Percentiles rank a stretch among this genome's conserved stretches.
Evolutionary conservation across 1,140 invertebrate genomes (phyloP).

Genomic region (Lethrus apterus): DNA sequence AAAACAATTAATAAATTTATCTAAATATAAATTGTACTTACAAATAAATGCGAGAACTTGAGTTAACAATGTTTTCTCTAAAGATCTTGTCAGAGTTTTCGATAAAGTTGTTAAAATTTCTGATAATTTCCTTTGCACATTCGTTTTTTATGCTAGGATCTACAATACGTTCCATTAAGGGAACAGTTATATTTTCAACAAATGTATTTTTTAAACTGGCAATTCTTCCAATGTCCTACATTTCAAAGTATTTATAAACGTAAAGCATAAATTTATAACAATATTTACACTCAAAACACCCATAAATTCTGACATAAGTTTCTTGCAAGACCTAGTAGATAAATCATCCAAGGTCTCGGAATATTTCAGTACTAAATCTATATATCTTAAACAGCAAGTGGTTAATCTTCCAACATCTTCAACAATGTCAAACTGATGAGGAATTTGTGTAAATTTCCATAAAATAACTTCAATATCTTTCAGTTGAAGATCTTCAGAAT

Average conservation of each 20-base stretch:
- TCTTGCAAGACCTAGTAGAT: too few relatives aligned
- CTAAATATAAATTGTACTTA: slow-evolving; percentile 5
- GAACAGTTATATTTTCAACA: not conserved
- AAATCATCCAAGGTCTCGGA: too few relatives aligned
- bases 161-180: not conserved
- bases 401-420: too few relatives aligned
- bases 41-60: too few relatives aligned
- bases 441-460: too few relatives aligned
- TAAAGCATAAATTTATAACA: too few relatives aligned
- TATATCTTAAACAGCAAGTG: not conserved
- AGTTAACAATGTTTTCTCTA: not conserved
- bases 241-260: not conserved
- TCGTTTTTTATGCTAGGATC: slow-evolving; percentile 3
- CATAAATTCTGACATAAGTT: too few relatives aligned
- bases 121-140: slow-evolving; percentile 1
- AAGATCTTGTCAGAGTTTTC: not conserved
- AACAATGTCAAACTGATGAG: too few relatives aligned
- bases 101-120: not conserved
- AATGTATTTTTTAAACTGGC: not conserved
- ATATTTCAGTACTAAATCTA: not conserved
- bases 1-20: not conserved
- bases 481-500: too few relatives aligned
- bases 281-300: too few relatives aligned
- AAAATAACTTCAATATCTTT: too few relatives aligned
- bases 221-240: not conserved